Percentiles rank a stretch among this genome's conserved stretches.
Evolutionary conservation across 2,797 vertebrate species (phyloP).

Genomic region (Falco concolor): DNA sequence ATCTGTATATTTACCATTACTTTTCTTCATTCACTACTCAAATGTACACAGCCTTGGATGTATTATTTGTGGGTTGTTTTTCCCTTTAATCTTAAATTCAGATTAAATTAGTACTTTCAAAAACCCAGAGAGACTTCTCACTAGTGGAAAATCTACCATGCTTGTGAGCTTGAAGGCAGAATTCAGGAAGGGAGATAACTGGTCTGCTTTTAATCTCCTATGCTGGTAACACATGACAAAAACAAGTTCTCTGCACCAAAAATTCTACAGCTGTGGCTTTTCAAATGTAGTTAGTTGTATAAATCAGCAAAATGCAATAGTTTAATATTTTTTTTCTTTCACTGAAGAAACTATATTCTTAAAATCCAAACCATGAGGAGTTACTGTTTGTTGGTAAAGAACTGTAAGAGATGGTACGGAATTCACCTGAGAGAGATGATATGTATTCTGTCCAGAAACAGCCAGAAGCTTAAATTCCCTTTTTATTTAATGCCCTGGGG

Average conservation of each 20-base stretch:
- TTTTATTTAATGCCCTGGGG: neutral
- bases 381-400: neutral
- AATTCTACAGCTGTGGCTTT: neutral
- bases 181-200: neutral
- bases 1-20: neutral
- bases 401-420: neutral
- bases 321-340: neutral
- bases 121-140: neutral
- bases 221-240: neutral
- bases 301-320: neutral
- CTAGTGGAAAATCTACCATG: neutral
- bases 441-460: neutral
- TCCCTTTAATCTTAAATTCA: constrained; percentile 28
- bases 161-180: neutral
- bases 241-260: neutral
- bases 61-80: neutral
- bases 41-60: neutral
- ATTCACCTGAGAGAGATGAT: neutral
- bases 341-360: neutral
- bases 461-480: neutral
- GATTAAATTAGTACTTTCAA: neutral
- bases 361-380: neutral
- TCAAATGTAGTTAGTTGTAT: neutral
- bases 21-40: neutral
- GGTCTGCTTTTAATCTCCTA: neutral